Evolutionary conservation across 2,113 vertebrate genomes (phyloP), one percentile per base, ranked within the genome.

Genomic region (Gracilinanus agilis): DNA sequence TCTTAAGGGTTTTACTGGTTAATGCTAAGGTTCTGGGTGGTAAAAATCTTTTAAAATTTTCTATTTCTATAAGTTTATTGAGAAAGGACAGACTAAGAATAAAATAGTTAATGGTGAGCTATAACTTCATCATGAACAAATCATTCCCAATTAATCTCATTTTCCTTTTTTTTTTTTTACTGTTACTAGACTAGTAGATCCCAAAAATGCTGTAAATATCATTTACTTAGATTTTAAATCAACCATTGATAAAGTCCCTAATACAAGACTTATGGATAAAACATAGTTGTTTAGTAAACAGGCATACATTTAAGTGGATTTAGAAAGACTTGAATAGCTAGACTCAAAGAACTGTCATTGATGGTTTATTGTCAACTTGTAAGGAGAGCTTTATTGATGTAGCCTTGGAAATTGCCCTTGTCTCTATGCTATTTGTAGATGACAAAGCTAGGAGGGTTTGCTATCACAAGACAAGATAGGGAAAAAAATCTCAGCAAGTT

Each of bases 1-100:
- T 91, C 56, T n/a, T 89, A 83, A 92, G n/a, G n/a, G 55, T 89
- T 75, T 89, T 89, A n/a, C 67, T 34, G 27, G 9, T 90, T 95
- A 92, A 89, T 56, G 89, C 34, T 92, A 88, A 90, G 88, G 67
- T 90, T 83, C 27, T 67, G 53, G 34, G 34, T 21, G 27, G 49
- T 91, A 67, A 13, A 88, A 34, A 55, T 29, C 54, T 94, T 93
- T 90, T 93, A 29, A n/a, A 55, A 91, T 49, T 25, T 94, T n/a
- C n/a, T n/a, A n/a, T n/a, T 90, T 92, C 9, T 92, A 8, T 67
- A 91, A 27, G 67, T 24, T 92, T 90, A 11, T 44, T 93, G 24
- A 94, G 55, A 24, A 92, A 89, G 12, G 88, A 90, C 54, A 95
- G 56, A 92, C 61, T 6, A 56, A 67, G 55, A 13, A 75, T n/a